Evolutionary conservation across 2,797 vertebrate genomes (phyloP), one percentile per base, ranked within the genome.

Genomic region (Gallinago nigripennis): DNA sequence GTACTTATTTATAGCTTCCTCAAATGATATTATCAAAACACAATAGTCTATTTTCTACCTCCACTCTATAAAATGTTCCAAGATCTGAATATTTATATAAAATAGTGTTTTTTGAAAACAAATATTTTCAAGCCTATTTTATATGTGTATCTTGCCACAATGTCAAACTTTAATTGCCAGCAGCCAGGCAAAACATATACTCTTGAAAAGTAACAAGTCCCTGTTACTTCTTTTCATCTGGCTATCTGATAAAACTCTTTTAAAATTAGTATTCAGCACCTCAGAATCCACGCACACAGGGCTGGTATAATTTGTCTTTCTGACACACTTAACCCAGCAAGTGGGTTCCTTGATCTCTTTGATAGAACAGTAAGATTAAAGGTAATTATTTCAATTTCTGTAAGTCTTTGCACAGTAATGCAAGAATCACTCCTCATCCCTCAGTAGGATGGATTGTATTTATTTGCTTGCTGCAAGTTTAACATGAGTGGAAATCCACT

Each of bases 141-240:
- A 13, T 53, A 72, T 16, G 18, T 56, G n/a, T 79, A 23, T 54
- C 60, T 90, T 77, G 18, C 57, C 25, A 82, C 2, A 1, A 20
- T 76, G 81, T 73, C 89, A 91, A 76, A 79, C 46, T 81, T 75
- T 68, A 88, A 71, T 63, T 96, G 69, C 46, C 46, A 60, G 35
- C 33, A 91, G 12, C 45, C 53, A 82, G 70, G 58, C 43, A 70
- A 86, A 85, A 33, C 87, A 66, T 90, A 79, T 43, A 69, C 41
- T 80, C 94, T 89, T 95, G 86, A 97, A 97, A 97, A 89, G 79
- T 97, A 93, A 69, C 94, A 96, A 87, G 82, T 89, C 68, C 30
- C 11, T 84, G 94, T 56, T 94, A 95, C 73, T 94, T 90, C 94
- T 95, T 97, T 92, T 95, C 81, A 95, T 95, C 87, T 95, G 54